Conservation (phyloP, 2,888 invertebrate species). For the Melanostoma scalare region DNA sequence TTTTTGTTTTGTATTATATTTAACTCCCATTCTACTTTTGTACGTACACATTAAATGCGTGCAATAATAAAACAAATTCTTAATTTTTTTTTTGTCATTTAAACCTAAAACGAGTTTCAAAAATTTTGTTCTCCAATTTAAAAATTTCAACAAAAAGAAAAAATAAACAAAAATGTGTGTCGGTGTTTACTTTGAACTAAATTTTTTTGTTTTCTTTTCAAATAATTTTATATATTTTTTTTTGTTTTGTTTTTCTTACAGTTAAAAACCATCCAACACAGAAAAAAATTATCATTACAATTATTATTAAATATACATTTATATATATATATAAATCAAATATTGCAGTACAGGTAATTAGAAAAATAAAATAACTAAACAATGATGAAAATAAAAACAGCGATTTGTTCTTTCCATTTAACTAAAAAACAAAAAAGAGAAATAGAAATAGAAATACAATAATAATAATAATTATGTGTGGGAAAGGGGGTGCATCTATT, state of each 20-base stretch:
- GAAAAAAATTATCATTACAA: conserved; percentile 55
- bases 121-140: conserved; percentile 53
- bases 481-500: conserved; percentile 71
- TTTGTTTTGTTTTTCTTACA: conserved; percentile 58
- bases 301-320: conserved; percentile 68
- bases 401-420: conserved; percentile 77
- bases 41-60: conserved; percentile 52
- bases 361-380: conserved; percentile 43
- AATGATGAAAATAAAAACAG: conserved; percentile 73
- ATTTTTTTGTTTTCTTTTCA: conserved; percentile 54
- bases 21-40: conserved; percentile 15
- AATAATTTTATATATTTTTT: conserved; percentile 25
- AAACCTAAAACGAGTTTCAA: conserved; percentile 43
- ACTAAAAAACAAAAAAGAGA: conserved; percentile 78
- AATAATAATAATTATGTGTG: conserved; percentile 75
- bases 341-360: conserved; percentile 73
- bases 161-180: conserved; percentile 54
- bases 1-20: conserved; percentile 1
- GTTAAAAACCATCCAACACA: conserved; percentile 68
- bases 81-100: conserved; percentile 22
- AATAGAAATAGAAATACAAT: conserved; percentile 74
- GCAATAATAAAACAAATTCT: conserved; percentile 35
- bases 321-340: conserved; percentile 50
- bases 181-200: conserved; percentile 64
- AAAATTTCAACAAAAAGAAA: conserved; percentile 60